Conservation (phyloP, 1,140 invertebrate species). For the Caenorhabditis latens region DNA sequence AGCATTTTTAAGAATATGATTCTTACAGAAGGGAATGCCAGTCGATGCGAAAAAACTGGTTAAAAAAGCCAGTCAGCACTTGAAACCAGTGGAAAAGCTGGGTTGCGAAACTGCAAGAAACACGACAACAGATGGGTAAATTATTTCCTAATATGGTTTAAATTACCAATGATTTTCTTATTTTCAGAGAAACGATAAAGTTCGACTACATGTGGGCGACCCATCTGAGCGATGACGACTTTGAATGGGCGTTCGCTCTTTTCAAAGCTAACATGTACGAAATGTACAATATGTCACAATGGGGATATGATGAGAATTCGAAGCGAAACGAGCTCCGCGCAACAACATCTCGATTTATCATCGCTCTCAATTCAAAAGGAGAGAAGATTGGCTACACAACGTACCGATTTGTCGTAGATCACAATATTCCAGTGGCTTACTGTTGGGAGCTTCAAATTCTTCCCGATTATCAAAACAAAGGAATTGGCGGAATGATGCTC, state of each 20-base stretch:
- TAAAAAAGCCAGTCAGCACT: slow-evolving; percentile 67
- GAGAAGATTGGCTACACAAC: slow-evolving; percentile 65
- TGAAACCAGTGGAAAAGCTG: slow-evolving; percentile 60
- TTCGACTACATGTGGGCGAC: slow-evolving; percentile 69
- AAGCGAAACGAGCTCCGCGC: slow-evolving; percentile 67
- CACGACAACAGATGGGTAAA: slow-evolving; percentile 66
- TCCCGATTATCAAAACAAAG: slow-evolving; percentile 69
- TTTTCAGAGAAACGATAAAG: slow-evolving; percentile 67
- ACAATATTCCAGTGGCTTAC: slow-evolving; percentile 60
- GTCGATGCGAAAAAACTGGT: slow-evolving; percentile 68
- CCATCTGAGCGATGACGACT: slow-evolving; percentile 65
- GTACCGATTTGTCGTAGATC: slow-evolving; percentile 68
- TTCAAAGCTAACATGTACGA: slow-evolving; percentile 68
- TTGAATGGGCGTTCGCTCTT: slow-evolving; percentile 67
- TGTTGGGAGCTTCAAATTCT: slow-evolving; percentile 70
- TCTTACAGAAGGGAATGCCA: not conserved
- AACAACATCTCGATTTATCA: slow-evolving; percentile 69
- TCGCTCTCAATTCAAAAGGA: slow-evolving; percentile 63
- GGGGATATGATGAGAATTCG: slow-evolving; percentile 68
- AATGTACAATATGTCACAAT: slow-evolving; percentile 68
- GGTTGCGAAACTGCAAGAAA: slow-evolving; percentile 57
- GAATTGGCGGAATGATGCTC: slow-evolving; percentile 67
- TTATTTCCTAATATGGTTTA: not conserved
- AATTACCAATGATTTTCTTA: not conserved
- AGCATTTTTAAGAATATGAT: not conserved